Percentiles rank a stretch among this genome's conserved stretches.
Conservation (phyloP, 2,888 invertebrate species). For the Apotomis turbidana region DNA sequence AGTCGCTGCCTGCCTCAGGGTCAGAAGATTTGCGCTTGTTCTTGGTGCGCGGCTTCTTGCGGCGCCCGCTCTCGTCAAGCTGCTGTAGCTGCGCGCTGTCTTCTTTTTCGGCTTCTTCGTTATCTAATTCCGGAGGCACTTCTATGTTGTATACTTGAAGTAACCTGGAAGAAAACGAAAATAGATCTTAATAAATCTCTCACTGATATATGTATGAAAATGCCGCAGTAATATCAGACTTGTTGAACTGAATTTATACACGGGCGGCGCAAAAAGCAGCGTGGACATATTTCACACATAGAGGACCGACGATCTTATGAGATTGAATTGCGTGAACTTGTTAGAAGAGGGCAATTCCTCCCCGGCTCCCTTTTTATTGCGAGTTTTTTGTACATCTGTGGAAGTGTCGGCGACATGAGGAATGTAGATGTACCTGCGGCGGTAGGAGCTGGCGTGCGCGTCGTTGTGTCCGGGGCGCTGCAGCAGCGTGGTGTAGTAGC, state of each 20-base stretch:
- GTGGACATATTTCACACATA: no score
- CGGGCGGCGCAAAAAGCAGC: no score
- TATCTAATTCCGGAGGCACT: conserved; percentile 83
- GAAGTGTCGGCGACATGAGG: no score
- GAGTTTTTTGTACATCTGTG: no score
- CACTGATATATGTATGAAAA: not conserved
- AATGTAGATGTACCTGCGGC: no score
- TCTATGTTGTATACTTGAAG: conserved; percentile 90
- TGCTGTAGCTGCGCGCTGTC: conserved; percentile 56
- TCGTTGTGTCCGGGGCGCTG: conserved; percentile 85
- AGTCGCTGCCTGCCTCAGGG: conserved; percentile 67
- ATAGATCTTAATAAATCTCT: no score
- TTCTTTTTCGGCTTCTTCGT: conserved; percentile 60
- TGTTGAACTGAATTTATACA: no score
- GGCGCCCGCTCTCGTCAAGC: conserved; percentile 63
- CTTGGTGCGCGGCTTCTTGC: conserved; percentile 73
- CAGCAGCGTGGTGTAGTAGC: conserved; percentile 89
- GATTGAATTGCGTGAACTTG: no score
- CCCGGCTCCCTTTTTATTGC: no score
- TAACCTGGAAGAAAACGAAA: conserved; percentile 78
- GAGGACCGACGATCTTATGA: no score
- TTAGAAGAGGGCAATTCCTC: no score
- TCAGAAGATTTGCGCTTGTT: conserved; percentile 74
- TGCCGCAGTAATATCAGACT: no score
- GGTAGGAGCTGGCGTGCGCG: conserved; percentile 63